Conservation (phyloP, 2,888 invertebrate genomes). For the Cosmopolites sordidus region DNA sequence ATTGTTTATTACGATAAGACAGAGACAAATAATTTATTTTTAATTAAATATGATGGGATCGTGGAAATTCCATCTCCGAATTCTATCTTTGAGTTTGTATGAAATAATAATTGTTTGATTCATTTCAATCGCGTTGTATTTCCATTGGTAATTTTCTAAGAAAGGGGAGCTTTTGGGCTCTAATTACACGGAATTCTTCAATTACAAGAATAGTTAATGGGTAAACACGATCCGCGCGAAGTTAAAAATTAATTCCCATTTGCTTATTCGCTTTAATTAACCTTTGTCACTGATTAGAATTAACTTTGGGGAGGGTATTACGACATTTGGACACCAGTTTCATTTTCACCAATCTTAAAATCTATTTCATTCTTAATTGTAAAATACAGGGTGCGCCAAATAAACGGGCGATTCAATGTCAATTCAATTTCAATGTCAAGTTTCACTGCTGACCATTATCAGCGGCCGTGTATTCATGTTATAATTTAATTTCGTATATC, state of each 20-base stretch:
- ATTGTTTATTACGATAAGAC: too few species aligned
- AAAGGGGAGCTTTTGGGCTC: conserved; percentile 9
- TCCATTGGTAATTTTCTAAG: conserved; percentile 12
- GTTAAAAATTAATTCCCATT: conserved; percentile 21
- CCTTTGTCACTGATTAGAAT: conserved; percentile 10
- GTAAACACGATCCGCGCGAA: conserved; percentile 13
- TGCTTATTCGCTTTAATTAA: conserved; percentile 17
- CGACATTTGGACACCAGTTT: background rate
- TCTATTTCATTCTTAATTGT: too few species aligned
- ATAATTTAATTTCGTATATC: too few species aligned
- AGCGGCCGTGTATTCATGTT: too few species aligned
- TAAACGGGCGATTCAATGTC: too few species aligned
- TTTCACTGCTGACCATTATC: too few species aligned
- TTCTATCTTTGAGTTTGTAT: conserved; percentile 4
- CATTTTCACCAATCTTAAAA: too few species aligned
- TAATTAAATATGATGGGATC: too few species aligned
- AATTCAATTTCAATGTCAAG: too few species aligned
- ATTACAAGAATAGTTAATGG: conserved; percentile 14
- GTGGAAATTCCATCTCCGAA: background rate
- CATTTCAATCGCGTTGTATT: conserved; percentile 15
- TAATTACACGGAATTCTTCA: conserved; percentile 20
- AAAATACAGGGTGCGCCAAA: too few species aligned
- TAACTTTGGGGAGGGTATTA: background rate
- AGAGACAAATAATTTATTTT: too few species aligned
- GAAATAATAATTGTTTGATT: conserved; percentile 16